These are phyloP conservation scores for Dasyornis broadbenti DNA, from an alignment of 2,113 vertebrate species.

Conservation along the genomic window DNA sequence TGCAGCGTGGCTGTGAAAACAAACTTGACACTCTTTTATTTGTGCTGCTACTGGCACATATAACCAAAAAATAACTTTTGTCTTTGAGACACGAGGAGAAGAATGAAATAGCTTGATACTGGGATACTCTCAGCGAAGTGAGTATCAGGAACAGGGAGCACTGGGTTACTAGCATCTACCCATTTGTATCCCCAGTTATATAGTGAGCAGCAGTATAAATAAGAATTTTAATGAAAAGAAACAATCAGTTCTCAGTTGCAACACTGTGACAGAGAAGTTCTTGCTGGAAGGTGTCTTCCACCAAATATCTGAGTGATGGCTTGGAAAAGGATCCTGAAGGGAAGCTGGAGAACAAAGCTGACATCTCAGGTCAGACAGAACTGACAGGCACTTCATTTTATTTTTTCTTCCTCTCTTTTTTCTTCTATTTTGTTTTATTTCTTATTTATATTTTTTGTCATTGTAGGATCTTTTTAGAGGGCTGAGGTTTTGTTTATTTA, in stretches of 20 bases:
- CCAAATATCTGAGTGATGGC: background rate
- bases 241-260: background rate
- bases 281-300: background rate
- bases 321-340: background rate
- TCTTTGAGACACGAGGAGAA: background rate
- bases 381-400: background rate
- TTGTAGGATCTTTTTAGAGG: background rate
- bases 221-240: slow-evolving; percentile 20
- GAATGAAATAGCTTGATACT: background rate
- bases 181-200: background rate
- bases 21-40: background rate
- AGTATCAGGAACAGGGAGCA: background rate
- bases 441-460: fast-evolving
- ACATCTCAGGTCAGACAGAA: background rate
- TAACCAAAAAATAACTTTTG: background rate
- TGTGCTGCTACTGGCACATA: background rate
- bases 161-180: background rate
- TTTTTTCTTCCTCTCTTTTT: background rate
- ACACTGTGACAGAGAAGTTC: background rate
- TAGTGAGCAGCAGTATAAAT: background rate
- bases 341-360: background rate
- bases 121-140: background rate
- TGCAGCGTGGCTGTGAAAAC: background rate
- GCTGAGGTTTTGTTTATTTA: fast-evolving
- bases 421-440: background rate